phyloP scores from a whole-genome alignment of 2,113 vertebrate species.

The Calidris pygmaea region DNA sequence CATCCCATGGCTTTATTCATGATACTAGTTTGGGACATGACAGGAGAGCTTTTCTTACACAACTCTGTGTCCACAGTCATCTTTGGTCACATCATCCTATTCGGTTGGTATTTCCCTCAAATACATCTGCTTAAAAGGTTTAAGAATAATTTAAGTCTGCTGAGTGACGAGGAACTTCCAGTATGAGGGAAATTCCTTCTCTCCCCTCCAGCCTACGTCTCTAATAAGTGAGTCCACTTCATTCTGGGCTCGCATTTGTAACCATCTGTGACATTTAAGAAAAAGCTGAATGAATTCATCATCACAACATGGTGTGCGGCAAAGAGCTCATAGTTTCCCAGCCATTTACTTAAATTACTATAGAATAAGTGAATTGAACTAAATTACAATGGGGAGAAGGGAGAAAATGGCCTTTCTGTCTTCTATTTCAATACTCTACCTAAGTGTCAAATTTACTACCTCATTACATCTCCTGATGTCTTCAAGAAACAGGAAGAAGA shows the following conservation, averaged over 20 bases:
- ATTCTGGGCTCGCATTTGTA: not conserved
- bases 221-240: not conserved
- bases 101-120: not conserved
- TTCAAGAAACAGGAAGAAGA: not conserved
- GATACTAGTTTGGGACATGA: not conserved
- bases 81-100: not conserved
- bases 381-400: not conserved
- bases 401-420: not conserved
- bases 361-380: conserved; percentile 8
- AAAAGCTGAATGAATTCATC: not conserved
- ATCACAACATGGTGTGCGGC: not conserved
- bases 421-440: not conserved
- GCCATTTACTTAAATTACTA: not conserved
- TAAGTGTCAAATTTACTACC: not conserved
- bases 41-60: not conserved
- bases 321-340: not conserved
- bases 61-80: not conserved
- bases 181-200: not conserved
- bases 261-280: conserved; percentile 4
- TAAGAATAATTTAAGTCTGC: not conserved
- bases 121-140: not conserved
- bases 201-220: not conserved
- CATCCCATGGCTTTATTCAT: not conserved
- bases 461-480: not conserved
- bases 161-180: not conserved